Base-by-base conservation (phyloP, 2,888 invertebrate genomes). In the Heliconius ismenius region DNA sequence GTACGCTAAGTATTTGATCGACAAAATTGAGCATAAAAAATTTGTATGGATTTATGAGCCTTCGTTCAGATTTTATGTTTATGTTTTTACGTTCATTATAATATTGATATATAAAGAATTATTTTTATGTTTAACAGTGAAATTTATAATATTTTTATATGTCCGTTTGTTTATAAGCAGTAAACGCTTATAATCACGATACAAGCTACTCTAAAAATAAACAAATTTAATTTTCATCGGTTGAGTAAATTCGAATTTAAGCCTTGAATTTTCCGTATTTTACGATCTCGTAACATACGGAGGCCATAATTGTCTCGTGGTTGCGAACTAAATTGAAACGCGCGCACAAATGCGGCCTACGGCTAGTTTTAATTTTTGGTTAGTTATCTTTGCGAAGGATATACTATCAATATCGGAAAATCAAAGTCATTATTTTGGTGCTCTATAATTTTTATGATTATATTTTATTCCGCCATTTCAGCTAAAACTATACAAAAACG, bases 1-100 rank as follows among this genome's bases (percentile, higher is more conserved):
- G 26, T 77, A 68, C 73, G 73, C 15, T 73, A 62, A 76, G 49
- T 67, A 54, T 73, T 69, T 49, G 69, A 69, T 21, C 21, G 54
- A 63, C 58, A 43, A 39, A 58, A 72, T 58, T 65, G 39, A 36
- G 24, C 63, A 54, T 75, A 75, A 70, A 75, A 75, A 49, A n/a
- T 11, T 69, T 62, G 26, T 75, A 68, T 26, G 39, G 67, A 43
- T 68, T 75, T 68, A 68, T 39, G 67, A 21, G 26, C 18, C 21
- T 60, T 26, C 36, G 39, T 60, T 73, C 26, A 24, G 62, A 62
- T 73, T 73, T 73, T 73, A 39, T 39, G 32, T 62, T 24, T 39
- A 36, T 9, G 24, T 36, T 26, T 73, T 54, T 28, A 26, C 49
- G 2, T 54, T 69, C 24, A n/a, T 43, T 49, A 36, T 65, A 65